phyloP scores from a whole-genome alignment of 1,140 invertebrate species.

The Hetaerina americana region DNA sequence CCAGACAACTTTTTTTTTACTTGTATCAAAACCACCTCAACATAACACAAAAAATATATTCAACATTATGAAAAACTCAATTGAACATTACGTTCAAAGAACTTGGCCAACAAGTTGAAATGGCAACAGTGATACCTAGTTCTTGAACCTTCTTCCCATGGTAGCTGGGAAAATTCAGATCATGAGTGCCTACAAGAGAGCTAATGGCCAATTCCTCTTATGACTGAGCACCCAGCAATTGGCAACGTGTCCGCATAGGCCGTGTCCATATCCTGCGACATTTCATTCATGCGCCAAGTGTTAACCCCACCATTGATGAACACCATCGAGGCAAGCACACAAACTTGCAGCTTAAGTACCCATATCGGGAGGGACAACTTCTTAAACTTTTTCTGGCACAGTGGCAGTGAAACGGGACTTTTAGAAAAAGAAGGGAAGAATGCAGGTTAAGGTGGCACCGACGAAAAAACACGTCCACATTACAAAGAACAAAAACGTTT shows the following conservation, averaged over 20 bases:
- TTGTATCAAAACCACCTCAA: neutral
- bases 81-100: neutral
- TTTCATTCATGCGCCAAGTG: neutral
- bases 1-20: too few species aligned
- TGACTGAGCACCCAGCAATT: neutral
- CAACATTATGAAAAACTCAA: neutral
- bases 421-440: neutral
- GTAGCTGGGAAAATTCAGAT: too few species aligned
- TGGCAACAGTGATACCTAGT: neutral
- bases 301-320: neutral
- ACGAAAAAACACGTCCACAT: neutral
- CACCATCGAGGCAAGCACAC: neutral
- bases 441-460: neutral
- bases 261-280: neutral
- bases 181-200: neutral
- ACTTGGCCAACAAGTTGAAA: neutral
- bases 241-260: neutral
- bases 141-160: too few species aligned
- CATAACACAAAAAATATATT: neutral
- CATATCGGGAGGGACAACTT: neutral
- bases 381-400: neutral
- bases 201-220: neutral
- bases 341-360: neutral
- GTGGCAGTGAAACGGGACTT: neutral
- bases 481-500: neutral